phyloP scores from a whole-genome alignment of 2,797 vertebrate species.

The Petrocephalus schoutedeni region DNA sequence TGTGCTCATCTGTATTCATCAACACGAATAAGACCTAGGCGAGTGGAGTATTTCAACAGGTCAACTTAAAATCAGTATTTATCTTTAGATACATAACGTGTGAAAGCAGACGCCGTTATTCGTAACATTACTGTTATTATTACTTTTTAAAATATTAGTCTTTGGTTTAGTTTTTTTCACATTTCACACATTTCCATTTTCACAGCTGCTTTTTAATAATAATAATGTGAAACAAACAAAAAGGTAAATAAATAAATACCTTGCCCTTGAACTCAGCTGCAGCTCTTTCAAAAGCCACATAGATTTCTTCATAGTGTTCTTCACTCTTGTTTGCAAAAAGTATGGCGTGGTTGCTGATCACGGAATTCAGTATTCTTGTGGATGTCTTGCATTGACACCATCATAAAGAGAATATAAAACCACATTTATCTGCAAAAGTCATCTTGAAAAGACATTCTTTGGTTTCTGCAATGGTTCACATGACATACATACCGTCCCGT shows the following conservation, averaged over 20 bases:
- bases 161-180: not conserved
- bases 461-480: not conserved
- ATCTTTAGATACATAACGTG: not conserved
- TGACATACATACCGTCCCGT: conserved; percentile 62
- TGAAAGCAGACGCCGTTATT: not conserved
- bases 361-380: conserved; percentile 72
- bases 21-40: conserved; percentile 76
- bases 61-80: not conserved
- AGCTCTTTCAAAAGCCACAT: conserved; percentile 60
- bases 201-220: not conserved
- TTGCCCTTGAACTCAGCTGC: conserved; percentile 71
- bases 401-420: not conserved
- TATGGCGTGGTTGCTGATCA: conserved; percentile 75
- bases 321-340: conserved; percentile 74
- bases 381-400: conserved; percentile 61
- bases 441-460: not conserved
- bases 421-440: not conserved
- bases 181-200: not conserved
- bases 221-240: not conserved
- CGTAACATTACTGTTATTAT: not conserved
- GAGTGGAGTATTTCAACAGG: not conserved
- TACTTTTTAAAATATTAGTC: not conserved
- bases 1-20: conserved; percentile 71
- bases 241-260: conserved; percentile 54
- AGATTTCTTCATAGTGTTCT: conserved; percentile 49